A percentile compares a stretch with the other conserved stretches of the same genome.
These are phyloP conservation scores for Gasterosteus aculeatus DNA, from an alignment of 2,113 vertebrate genomes.

Conservation along the genomic window DNA sequence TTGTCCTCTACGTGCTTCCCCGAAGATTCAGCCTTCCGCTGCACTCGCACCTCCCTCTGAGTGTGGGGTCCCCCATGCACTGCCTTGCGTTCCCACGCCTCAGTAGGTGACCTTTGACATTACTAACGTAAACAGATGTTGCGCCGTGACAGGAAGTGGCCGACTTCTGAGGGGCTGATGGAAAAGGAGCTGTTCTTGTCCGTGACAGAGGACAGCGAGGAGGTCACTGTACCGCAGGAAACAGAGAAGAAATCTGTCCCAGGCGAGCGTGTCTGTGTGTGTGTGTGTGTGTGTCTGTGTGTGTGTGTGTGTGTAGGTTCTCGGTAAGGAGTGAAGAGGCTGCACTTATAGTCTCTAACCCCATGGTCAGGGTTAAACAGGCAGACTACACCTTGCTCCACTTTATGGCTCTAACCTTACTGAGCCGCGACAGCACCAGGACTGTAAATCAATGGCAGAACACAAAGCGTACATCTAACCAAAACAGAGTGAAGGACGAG, in stretches of 20 bases:
- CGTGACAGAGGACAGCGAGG: constrained; percentile 49
- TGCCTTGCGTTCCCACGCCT: constrained; percentile 76
- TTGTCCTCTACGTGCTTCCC: constrained; percentile 55
- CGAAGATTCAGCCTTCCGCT: constrained; percentile 34
- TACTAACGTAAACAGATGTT: constrained; percentile 74
- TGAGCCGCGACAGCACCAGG: constrained; percentile 8
- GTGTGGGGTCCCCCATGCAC: constrained; percentile 49
- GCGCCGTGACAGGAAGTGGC: constrained; percentile 71
- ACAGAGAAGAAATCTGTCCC: constrained; percentile 23
- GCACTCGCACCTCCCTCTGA: constrained; percentile 41
- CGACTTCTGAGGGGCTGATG: constrained; percentile 60
- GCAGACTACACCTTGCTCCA: constrained; percentile 22
- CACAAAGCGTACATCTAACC: constrained; percentile 11
- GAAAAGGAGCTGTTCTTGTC: constrained; percentile 58
- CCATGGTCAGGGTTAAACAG: constrained; percentile 48
- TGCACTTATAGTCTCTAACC: constrained; percentile 20
- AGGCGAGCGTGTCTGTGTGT: constrained; percentile 20
- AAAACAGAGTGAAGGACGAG: background rate
- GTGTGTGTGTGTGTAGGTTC: constrained; percentile 16
- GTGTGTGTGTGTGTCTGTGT: constrained; percentile 30
- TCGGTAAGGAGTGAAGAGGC: background rate
- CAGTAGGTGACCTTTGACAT: constrained; percentile 68
- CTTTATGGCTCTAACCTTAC: constrained; percentile 41
- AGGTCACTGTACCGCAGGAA: constrained; percentile 55
- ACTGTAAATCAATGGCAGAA: constrained; percentile 34